Evolutionary conservation across 2,113 vertebrate species (phyloP), one percentile per base, ranked within the genome.

Genomic region (Macrotis lagotis): DNA sequence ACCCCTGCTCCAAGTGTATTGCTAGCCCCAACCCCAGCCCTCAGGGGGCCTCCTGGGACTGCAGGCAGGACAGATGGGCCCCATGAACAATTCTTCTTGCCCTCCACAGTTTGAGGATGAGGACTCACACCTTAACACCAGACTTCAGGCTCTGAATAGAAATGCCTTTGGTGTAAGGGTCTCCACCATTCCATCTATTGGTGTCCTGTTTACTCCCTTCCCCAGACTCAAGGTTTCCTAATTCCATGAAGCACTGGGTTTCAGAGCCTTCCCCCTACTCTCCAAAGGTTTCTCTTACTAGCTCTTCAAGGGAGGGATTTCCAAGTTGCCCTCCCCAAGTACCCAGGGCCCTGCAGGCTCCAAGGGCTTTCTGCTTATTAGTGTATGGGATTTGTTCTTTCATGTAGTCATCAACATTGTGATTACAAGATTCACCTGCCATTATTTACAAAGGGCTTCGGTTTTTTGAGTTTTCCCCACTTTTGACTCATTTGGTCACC

Each of bases 1-100:
- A 14, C 99, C 99, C 28, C 98, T 99, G 97, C 98, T 99, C n/a
- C 98, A 98, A 95, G 98, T 98, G 91, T 98, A 99, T 91, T 99
- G 98, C 92, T 98, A 88, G 98, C 92, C 91, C n/a, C 50, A 0
- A 0, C 90, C 91, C 92, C 90, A 50, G 88, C 50, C 31, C 50
- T 50, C 10, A 1, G 66, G 66, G 89, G 89, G 48, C 89, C 89
- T 90, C 48, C 89, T 90, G 47, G 89, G 0, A 48, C 89, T 90
- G 47, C 89, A 83, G 47, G 47, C 48, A 48, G 89, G 89, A 48
- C 89, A 48, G 89, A 50, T 28, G 10, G 89, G 89, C 48, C 47
- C 89, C 89, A 5, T 0, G 48, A 50, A 90, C 25, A 31, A 48
- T 48, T 26, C 10, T 25, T 16, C 26, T 90, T 22, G 8, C 89